Conservation (phyloP, 2,113 vertebrate genomes). For the Pseudorhombus dupliciocellatus region DNA sequence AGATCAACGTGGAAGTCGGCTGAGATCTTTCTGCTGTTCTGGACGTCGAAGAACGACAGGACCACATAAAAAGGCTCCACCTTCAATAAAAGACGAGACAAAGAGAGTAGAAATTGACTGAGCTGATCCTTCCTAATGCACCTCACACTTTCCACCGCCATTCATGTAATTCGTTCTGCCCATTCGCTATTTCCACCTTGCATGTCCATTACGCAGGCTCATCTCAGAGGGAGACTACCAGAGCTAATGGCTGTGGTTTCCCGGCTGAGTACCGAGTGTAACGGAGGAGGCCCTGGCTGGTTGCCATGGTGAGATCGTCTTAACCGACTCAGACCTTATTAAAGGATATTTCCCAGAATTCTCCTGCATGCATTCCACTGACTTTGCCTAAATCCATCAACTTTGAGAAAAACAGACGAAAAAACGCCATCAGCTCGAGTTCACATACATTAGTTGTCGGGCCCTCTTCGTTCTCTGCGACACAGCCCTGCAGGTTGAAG, state of each 20-base stretch:
- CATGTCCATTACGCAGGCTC: slow-evolving; percentile 20
- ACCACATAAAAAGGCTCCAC: slow-evolving; percentile 97
- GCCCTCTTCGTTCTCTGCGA: slow-evolving; percentile 92
- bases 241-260: slow-evolving; percentile 49
- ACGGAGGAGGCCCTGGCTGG: slow-evolving; percentile 23
- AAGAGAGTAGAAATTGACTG: not conserved
- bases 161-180: slow-evolving; percentile 38
- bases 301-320: slow-evolving; percentile 57
- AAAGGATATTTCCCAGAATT: slow-evolving; percentile 14
- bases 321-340: slow-evolving; percentile 41
- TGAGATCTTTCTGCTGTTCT: slow-evolving; percentile 94
- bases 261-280: slow-evolving; percentile 38
- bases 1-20: slow-evolving; percentile 97
- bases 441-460: slow-evolving; percentile 92
- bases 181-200: slow-evolving; percentile 37
- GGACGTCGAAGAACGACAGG: slow-evolving; percentile 94
- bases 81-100: slow-evolving; percentile 66
- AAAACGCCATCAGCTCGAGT: not conserved
- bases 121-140: slow-evolving; percentile 36
- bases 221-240: slow-evolving; percentile 14
- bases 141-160: slow-evolving; percentile 39
- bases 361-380: not conserved
- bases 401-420: not conserved
- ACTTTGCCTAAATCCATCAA: not conserved
- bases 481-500: slow-evolving; percentile 95